Conservation (phyloP, 2,797 vertebrate species). For the Podargus strigoides region DNA sequence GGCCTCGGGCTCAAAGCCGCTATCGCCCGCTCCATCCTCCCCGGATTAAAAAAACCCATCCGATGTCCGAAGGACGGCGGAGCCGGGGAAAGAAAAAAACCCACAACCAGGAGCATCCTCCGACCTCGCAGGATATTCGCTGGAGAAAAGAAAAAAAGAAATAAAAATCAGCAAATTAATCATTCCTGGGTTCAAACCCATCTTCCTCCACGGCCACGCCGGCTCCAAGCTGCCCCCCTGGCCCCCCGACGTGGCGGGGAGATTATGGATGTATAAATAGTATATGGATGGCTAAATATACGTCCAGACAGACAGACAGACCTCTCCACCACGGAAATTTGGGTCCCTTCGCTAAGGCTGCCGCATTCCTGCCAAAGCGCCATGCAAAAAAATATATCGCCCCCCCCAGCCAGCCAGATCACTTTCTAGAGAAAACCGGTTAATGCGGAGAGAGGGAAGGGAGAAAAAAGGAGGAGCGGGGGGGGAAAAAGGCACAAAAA, state of each 20-base stretch:
- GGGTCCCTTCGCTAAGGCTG: slow-evolving; percentile 31
- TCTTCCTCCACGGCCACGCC: background rate
- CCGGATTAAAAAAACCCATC: background rate
- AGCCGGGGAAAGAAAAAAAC: background rate
- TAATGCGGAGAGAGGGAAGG: background rate
- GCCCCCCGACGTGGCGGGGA: background rate
- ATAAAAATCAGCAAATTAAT: slow-evolving; percentile 4
- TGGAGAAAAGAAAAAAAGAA: background rate
- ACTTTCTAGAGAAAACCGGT: slow-evolving; percentile 40
- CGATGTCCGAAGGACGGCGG: background rate
- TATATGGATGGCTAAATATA: slow-evolving; percentile 11
- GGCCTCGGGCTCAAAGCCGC: background rate
- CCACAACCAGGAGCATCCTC: background rate
- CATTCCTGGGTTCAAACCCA: background rate
- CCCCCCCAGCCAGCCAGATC: background rate
- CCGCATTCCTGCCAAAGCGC: slow-evolving; percentile 32
- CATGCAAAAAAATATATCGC: background rate
- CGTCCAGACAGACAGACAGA: slow-evolving; percentile 3
- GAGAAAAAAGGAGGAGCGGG: background rate
- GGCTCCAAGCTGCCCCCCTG: background rate
- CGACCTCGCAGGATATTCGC: background rate
- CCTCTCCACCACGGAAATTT: slow-evolving; percentile 13
- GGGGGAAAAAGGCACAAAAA: background rate
- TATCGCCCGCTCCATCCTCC: background rate
- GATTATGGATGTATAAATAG: slow-evolving; percentile 33